Percentiles rank a stretch among this genome's conserved stretches.
Conservation (phyloP, 2,113 vertebrate genomes). For the Tetrao urogallus region DNA sequence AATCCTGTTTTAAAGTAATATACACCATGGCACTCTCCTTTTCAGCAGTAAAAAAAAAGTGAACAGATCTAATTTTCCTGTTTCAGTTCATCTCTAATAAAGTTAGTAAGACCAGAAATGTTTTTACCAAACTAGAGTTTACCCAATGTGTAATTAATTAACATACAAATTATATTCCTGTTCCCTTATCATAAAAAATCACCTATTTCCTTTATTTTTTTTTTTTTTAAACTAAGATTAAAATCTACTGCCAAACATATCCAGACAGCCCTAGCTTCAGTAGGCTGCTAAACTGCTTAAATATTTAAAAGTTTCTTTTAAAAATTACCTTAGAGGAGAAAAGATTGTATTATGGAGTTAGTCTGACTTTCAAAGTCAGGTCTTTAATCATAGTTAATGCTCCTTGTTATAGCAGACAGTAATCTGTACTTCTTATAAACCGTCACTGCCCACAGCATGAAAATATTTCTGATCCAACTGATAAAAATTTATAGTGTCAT, state of each 20-base stretch:
- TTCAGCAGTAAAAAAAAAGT: not conserved
- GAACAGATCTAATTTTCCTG: not conserved
- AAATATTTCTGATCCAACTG: slow-evolving; percentile 59
- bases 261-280: not conserved
- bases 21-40: not conserved
- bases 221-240: not conserved
- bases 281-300: slow-evolving; percentile 14
- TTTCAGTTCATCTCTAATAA: not conserved
- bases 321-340: slow-evolving; percentile 47
- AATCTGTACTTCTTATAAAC: slow-evolving; percentile 49
- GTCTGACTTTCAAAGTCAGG: slow-evolving; percentile 62
- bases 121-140: not conserved
- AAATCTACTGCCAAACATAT: not conserved
- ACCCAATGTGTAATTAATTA: not conserved
- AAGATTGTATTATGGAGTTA: slow-evolving; percentile 35
- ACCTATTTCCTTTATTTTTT: too few species aligned
- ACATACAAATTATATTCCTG: not conserved
- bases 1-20: not conserved
- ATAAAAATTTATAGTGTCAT: slow-evolving; percentile 51
- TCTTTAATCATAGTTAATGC: slow-evolving; percentile 73
- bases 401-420: slow-evolving; percentile 59
- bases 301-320: slow-evolving; percentile 46
- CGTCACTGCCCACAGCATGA: slow-evolving; percentile 45
- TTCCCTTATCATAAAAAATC: not conserved
- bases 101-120: not conserved